Evolutionary conservation across 2,797 vertebrate species (phyloP), one percentile per base, ranked within the genome.

Genomic region (Spheniscus humboldti): DNA sequence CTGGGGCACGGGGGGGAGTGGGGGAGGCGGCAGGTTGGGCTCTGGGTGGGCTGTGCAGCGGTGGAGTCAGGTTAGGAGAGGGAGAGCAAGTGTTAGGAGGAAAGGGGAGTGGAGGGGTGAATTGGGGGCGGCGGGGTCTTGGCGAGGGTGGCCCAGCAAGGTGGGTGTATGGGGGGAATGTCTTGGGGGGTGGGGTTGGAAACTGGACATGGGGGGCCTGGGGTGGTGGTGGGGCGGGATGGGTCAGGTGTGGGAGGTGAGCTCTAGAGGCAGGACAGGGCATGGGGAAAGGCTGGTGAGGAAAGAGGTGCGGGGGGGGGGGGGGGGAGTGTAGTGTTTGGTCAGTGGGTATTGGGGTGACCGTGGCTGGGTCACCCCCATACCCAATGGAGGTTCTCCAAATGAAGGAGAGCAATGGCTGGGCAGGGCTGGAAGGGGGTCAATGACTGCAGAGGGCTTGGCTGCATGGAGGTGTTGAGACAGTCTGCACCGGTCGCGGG

Each of bases 391-490:
- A 72, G 66, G 23, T 3, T 57, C 50, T 53, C 10, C 30, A 28
- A 2, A 25, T 9, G 57, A 20, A 57, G 79, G 63, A 41, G 59
- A 78, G 64, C 43, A 4, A 8, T 53, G 77, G 25, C 20, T 19
- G 39, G 31, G 35, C 24, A 30, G 84, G 11, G 69, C 50, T 37
- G 76, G 28, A 35, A 53, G 33, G 13, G 35, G 69, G 52, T 43
- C 74, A 6, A 2, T 4, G 69, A 0, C 78, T 53, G 79, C 66
- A 3, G 64, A 25, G 33, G 59, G 84, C 66, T 86, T 9, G 67
- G 39, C 53, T 48, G 71, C 47, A 1, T 0, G 10, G 69, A 4
- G 41, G 47, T 10, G 13, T 18, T 3, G 7, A 16, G 85, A 3
- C 24, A 28, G 88, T 1, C 7, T 3, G 33, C 19, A 20, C 7